Conservation (phyloP, 2,113 vertebrate species). For the Macquaria ambigua region DNA sequence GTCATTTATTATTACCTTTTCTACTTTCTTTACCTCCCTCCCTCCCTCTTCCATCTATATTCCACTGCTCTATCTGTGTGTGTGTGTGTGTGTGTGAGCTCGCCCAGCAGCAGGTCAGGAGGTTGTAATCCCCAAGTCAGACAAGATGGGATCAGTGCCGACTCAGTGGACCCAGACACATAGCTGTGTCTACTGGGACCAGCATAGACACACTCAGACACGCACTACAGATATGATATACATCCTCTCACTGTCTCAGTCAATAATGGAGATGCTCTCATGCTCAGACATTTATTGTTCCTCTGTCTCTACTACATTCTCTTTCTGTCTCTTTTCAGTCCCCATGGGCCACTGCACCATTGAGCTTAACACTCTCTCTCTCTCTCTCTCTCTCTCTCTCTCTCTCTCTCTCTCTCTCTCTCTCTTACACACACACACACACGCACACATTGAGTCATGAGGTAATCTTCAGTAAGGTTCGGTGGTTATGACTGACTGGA, state of each 20-base stretch:
- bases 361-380: constrained; percentile 15
- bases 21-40: not conserved
- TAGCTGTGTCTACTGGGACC: constrained; percentile 30
- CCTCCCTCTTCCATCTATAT: not conserved
- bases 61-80: not conserved
- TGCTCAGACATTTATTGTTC: constrained; percentile 61
- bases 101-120: constrained; percentile 56
- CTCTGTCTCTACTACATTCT: constrained; percentile 39
- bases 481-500: constrained; percentile 58
- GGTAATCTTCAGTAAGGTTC: constrained; percentile 65
- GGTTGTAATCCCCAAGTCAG: constrained; percentile 68
- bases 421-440: constrained; percentile 14
- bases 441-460: constrained; percentile 55
- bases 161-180: constrained; percentile 63
- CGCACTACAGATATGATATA: constrained; percentile 50
- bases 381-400: not conserved
- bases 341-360: constrained; percentile 30
- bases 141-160: constrained; percentile 70
- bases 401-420: not conserved
- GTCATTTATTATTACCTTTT: not conserved
- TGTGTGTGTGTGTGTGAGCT: constrained; percentile 22
- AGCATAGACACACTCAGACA: constrained; percentile 1
- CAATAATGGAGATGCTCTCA: constrained; percentile 58
- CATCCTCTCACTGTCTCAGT: constrained; percentile 49
- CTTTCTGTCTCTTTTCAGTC: constrained; percentile 41